Percentiles rank a stretch among this genome's conserved stretches.
phyloP scores from a whole-genome alignment of 2,888 invertebrate species.

The Trissoscelio sp. region DNA sequence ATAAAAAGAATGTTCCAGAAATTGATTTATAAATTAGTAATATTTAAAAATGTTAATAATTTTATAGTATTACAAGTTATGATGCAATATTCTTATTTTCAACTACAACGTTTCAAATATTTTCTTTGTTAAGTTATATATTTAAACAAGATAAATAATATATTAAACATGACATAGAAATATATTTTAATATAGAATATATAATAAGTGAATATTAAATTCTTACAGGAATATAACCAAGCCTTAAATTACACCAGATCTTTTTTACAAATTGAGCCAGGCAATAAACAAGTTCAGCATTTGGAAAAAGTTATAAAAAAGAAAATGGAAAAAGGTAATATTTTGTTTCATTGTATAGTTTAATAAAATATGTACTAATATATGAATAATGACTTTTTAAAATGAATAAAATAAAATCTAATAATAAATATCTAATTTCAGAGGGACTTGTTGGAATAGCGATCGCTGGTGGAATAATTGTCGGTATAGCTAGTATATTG shows the following conservation, averaged over 20 bases:
- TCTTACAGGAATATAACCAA: slow-evolving; percentile 89
- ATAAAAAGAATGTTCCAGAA: too few relatives aligned
- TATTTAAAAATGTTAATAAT: too few relatives aligned
- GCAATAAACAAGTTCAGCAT: slow-evolving; percentile 93
- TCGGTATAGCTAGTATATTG: slow-evolving; percentile 92
- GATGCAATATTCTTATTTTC: too few relatives aligned
- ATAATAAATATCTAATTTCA: slow-evolving; percentile 78
- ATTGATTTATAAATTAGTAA: too few relatives aligned
- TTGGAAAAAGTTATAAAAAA: slow-evolving; percentile 93
- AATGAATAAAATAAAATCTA: background rate
- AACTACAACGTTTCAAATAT: too few relatives aligned
- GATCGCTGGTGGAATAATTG: slow-evolving; percentile 93
- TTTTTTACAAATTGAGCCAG: slow-evolving; percentile 92
- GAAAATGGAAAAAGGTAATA: slow-evolving; percentile 92
- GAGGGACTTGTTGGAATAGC: slow-evolving; percentile 96
- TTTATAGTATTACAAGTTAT: too few relatives aligned
- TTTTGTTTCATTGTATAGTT: background rate
- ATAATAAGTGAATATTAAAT: background rate
- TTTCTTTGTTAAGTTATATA: too few relatives aligned
- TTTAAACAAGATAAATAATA: too few relatives aligned
- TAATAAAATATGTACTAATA: background rate
- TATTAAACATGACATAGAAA: too few relatives aligned
- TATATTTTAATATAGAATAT: too few relatives aligned
- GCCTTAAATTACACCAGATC: slow-evolving; percentile 93
- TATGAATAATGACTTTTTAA: background rate